Percentiles rank a stretch among this genome's conserved stretches.
Evolutionary conservation across 2,888 invertebrate genomes (phyloP).

Genomic region (Nebria salina): DNA sequence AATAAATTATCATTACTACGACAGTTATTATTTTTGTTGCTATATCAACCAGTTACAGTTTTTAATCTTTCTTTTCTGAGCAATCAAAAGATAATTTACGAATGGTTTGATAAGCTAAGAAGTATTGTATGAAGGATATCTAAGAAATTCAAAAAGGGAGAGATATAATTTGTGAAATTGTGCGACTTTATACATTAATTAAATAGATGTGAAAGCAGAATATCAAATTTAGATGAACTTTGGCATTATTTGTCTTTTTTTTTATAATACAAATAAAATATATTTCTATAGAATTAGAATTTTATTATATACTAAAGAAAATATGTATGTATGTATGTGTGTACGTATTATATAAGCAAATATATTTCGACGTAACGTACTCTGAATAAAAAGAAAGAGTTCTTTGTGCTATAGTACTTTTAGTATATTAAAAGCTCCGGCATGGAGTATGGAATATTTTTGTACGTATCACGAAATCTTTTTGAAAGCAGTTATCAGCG

Average conservation of each 20-base stretch:
- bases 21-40: no score
- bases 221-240: background rate
- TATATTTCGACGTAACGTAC: background rate
- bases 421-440: background rate
- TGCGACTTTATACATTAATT: constrained; percentile 7
- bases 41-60: no score
- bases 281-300: background rate
- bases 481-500: background rate
- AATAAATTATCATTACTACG: no score
- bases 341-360: background rate
- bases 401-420: background rate
- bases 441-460: background rate
- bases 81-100: no score
- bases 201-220: background rate
- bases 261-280: background rate
- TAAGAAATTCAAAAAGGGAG: no score
- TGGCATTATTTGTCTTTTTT: background rate
- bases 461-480: background rate
- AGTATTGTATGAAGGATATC: no score
- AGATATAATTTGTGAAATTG: background rate
- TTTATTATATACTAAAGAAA: background rate
- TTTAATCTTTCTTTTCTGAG: no score
- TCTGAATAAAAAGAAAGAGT: background rate
- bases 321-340: background rate
- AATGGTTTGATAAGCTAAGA: no score